Conservation (phyloP, 2,797 vertebrate genomes). For the Heteromormyrus szaboi region DNA sequence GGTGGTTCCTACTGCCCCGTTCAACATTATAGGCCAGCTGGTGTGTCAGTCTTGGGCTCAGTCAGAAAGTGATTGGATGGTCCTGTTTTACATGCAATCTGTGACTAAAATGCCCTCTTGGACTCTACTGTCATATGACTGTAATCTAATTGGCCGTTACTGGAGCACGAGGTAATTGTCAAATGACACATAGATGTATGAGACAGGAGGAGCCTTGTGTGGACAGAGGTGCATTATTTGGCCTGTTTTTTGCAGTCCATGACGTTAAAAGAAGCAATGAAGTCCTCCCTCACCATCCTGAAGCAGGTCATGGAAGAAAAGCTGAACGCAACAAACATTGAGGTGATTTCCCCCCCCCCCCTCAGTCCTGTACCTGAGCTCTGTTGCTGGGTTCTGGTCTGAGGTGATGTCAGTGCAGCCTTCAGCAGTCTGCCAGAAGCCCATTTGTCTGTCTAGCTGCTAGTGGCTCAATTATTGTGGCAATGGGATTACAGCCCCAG, state of each 20-base stretch:
- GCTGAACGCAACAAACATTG: conserved; percentile 96
- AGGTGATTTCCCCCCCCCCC: conserved; percentile 59
- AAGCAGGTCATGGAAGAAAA: conserved; percentile 99
- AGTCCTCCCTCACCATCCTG: conserved; percentile 93
- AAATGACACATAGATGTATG: not conserved
- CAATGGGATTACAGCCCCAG: not conserved
- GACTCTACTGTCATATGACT: conserved; percentile 6
- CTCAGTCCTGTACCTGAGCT: not conserved
- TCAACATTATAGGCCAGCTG: not conserved
- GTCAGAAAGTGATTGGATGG: not conserved
- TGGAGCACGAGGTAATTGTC: not conserved
- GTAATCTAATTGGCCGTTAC: not conserved
- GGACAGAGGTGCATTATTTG: not conserved
- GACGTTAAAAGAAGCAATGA: conserved; percentile 98
- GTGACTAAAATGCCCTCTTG: not conserved
- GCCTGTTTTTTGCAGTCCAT: conserved; percentile 71
- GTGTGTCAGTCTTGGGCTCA: not conserved
- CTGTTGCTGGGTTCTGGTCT: not conserved
- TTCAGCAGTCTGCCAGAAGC: not conserved
- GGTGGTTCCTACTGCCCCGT: not conserved
- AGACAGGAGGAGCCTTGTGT: not conserved
- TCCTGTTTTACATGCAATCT: not conserved
- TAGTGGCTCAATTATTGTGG: not conserved
- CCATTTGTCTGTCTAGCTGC: not conserved
- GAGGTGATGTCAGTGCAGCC: not conserved